phyloP scores from a whole-genome alignment of 1,140 invertebrate genomes.

The Stenopsyche tienmushanensis region DNA sequence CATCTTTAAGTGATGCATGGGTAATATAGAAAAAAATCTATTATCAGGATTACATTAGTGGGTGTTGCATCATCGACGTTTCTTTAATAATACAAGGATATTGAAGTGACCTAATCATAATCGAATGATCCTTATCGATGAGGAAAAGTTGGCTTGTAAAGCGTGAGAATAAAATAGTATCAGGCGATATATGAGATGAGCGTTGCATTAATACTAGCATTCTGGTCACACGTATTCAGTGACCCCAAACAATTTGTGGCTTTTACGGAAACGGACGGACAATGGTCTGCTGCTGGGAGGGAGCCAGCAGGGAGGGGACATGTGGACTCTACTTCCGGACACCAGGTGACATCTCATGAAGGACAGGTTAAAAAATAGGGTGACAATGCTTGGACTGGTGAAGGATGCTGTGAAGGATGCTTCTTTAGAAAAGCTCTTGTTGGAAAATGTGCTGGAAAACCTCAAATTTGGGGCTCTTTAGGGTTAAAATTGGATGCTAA shows the following conservation, averaged over 20 bases:
- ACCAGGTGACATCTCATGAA: slow-evolving; percentile 16
- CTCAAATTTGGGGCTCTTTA: no score
- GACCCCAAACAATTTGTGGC: slow-evolving; percentile 28
- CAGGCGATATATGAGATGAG: slow-evolving; percentile 1
- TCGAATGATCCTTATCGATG: no score
- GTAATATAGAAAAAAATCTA: no score
- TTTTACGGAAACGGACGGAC: slow-evolving; percentile 28
- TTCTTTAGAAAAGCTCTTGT: neutral
- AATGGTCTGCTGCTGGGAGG: slow-evolving; percentile 7
- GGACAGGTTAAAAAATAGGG: slow-evolving; percentile 10
- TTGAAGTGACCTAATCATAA: no score
- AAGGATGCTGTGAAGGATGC: neutral
- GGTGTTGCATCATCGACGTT: no score
- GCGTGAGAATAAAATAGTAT: slow-evolving; percentile 7
- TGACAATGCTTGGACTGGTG: slow-evolving; percentile 1
- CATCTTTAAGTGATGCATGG: no score
- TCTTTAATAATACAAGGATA: no score
- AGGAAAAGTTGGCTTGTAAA: no score
- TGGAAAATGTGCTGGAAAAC: no score
- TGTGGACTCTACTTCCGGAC: slow-evolving; percentile 19
- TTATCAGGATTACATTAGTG: no score
- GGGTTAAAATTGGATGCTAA: no score
- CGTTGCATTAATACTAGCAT: slow-evolving; percentile 8
- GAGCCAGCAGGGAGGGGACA: neutral
- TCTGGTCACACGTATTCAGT: slow-evolving; percentile 29